These are phyloP conservation scores for Channa argus DNA, from an alignment of 2,113 vertebrate species.

Conservation along the genomic window DNA sequence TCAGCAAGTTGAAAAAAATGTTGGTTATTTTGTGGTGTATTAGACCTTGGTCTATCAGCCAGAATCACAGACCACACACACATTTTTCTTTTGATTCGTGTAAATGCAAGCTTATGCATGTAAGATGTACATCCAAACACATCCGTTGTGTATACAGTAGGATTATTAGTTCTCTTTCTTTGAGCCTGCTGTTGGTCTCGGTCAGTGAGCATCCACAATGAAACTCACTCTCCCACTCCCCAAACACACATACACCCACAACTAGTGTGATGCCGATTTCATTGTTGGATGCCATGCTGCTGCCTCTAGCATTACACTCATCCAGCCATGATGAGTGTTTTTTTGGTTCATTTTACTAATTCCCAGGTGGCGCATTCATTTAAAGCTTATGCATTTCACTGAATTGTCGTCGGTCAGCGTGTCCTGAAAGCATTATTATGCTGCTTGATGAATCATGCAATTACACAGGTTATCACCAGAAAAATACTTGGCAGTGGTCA, in stretches of 20 bases:
- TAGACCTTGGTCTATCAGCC: no score
- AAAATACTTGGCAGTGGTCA: conserved; percentile 17
- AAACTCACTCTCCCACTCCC: conserved; percentile 6
- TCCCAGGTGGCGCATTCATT: conserved; percentile 58
- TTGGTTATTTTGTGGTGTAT: no score
- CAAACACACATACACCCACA: conserved; percentile 9
- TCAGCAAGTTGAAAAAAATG: conserved; percentile 1
- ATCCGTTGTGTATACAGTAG: conserved; percentile 9
- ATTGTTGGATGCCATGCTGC: conserved; percentile 56
- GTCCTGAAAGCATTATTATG: conserved; percentile 47
- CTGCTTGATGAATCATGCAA: conserved; percentile 49
- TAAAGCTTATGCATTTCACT: conserved; percentile 55
- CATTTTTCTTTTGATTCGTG: not conserved
- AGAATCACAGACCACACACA: not conserved
- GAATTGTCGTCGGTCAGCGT: conserved; percentile 37
- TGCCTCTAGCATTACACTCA: conserved; percentile 60
- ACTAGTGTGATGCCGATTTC: conserved; percentile 46
- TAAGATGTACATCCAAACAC: conserved; percentile 5
- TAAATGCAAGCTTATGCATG: not conserved
- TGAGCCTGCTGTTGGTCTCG: conserved; percentile 55
- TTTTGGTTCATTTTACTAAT: conserved; percentile 56
- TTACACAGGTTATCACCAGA: conserved; percentile 31
- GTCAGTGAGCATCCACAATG: conserved; percentile 74
- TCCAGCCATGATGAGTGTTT: conserved; percentile 62
- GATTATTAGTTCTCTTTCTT: conserved; percentile 54